phyloP scores from a whole-genome alignment of 2,797 vertebrate genomes.

The Acrossocheilus wenchowensis region DNA sequence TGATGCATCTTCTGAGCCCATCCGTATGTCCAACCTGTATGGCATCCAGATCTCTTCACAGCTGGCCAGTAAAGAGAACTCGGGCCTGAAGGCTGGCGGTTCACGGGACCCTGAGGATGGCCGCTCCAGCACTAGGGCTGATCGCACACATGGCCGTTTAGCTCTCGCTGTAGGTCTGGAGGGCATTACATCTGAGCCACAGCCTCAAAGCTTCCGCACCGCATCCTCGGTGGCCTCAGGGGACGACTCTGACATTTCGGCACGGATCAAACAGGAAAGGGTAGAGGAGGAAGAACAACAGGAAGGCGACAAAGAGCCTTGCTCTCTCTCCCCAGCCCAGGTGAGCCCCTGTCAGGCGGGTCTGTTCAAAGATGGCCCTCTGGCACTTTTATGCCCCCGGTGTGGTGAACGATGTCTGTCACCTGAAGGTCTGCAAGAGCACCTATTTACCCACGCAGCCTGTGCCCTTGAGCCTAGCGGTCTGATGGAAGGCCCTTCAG shows the following conservation, averaged over 20 bases:
- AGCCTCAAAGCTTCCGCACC: constrained; percentile 69
- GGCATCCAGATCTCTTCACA: constrained; percentile 97
- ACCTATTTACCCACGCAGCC: constrained; percentile 88
- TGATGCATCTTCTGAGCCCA: constrained; percentile 76
- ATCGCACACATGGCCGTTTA: constrained; percentile 80
- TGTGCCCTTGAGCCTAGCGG: constrained; percentile 83
- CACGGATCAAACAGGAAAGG: constrained; percentile 88
- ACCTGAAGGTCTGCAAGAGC: constrained; percentile 84
- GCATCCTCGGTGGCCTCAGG: constrained; percentile 76
- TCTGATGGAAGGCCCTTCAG: constrained; percentile 81
- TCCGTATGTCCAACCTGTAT: constrained; percentile 95
- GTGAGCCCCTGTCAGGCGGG: constrained; percentile 71
- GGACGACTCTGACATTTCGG: constrained; percentile 77
- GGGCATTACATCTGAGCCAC: constrained; percentile 78
- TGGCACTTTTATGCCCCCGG: constrained; percentile 86
- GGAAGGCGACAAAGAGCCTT: constrained; percentile 74
- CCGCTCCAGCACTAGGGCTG: constrained; percentile 69
- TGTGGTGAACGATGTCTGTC: constrained; percentile 92
- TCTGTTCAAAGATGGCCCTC: constrained; percentile 77
- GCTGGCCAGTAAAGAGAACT: constrained; percentile 81
- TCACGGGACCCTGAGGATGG: constrained; percentile 65
- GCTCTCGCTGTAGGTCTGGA: constrained; percentile 87
- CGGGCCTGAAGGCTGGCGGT: constrained; percentile 74
- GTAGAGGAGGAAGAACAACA: constrained; percentile 80
- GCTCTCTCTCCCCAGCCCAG: constrained; percentile 72